These are phyloP conservation scores for Andrena chrysosceles DNA, from an alignment of 2,888 invertebrate species.

Conservation along the genomic window DNA sequence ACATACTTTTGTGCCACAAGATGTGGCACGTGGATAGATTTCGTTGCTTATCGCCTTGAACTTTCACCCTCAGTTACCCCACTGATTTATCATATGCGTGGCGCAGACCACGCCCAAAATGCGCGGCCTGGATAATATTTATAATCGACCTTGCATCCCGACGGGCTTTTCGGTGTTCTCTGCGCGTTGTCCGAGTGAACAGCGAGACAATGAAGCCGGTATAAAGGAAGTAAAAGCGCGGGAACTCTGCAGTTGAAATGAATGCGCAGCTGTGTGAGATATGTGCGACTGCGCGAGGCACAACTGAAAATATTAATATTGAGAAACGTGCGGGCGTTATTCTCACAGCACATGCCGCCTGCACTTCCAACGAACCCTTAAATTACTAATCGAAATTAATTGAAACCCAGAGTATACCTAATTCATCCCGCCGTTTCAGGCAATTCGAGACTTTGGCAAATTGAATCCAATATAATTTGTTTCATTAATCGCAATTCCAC, in stretches of 20 bases:
- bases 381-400: constrained; percentile 23
- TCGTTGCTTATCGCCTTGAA: constrained; percentile 60
- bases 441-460: background rate
- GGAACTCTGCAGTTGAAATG: constrained; percentile 69
- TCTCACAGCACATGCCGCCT: constrained; percentile 35
- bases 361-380: background rate
- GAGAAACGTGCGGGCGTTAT: constrained; percentile 30
- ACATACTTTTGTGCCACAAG: background rate
- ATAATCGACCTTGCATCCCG: constrained; percentile 70
- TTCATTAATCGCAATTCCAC: background rate
- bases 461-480: background rate
- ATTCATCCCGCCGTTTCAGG: too few species aligned
- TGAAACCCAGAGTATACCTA: background rate
- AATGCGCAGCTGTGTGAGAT: constrained; percentile 64
- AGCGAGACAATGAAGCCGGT: constrained; percentile 65
- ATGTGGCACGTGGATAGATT: constrained; percentile 55
- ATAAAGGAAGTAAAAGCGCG: constrained; percentile 71
- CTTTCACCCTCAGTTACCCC: constrained; percentile 3
- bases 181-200: constrained; percentile 18
- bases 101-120: constrained; percentile 72
- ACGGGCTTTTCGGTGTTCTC: constrained; percentile 8
- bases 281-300: constrained; percentile 55
- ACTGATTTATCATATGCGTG: constrained; percentile 68
- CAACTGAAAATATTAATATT: constrained; percentile 33
- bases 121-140: constrained; percentile 68